Evolutionary conservation across 2,113 vertebrate species (phyloP).

Genomic region (Indicator maculatus): DNA sequence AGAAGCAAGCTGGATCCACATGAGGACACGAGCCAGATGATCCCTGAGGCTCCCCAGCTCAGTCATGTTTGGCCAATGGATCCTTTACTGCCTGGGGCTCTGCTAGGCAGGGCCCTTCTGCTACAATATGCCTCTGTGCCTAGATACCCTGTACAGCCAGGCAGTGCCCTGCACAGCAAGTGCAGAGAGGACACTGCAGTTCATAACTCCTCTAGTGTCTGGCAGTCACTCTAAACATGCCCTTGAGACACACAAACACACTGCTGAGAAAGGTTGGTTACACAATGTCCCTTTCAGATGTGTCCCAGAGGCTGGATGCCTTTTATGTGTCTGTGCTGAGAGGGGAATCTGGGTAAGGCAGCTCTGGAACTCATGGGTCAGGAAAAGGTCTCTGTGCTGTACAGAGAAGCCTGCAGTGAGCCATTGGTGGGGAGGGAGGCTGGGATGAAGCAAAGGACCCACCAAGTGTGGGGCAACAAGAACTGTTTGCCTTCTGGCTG

Average conservation of each 20-base stretch:
- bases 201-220: neutral
- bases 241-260: neutral
- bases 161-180: neutral
- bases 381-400: neutral
- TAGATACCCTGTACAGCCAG: neutral
- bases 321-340: neutral
- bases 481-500: neutral
- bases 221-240: neutral
- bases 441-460: neutral
- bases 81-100: fast-evolving
- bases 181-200: neutral
- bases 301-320: neutral
- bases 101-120: neutral
- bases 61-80: fast-evolving
- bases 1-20: neutral
- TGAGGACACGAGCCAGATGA: neutral
- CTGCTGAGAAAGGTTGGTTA: neutral
- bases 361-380: neutral
- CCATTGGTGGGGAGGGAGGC: neutral
- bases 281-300: neutral
- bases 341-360: neutral
- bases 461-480: neutral
- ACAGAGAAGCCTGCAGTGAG: neutral
- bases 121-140: neutral
- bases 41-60: fast-evolving